Conservation (phyloP, 2,888 invertebrate genomes). For the Piscicola geometra region DNA sequence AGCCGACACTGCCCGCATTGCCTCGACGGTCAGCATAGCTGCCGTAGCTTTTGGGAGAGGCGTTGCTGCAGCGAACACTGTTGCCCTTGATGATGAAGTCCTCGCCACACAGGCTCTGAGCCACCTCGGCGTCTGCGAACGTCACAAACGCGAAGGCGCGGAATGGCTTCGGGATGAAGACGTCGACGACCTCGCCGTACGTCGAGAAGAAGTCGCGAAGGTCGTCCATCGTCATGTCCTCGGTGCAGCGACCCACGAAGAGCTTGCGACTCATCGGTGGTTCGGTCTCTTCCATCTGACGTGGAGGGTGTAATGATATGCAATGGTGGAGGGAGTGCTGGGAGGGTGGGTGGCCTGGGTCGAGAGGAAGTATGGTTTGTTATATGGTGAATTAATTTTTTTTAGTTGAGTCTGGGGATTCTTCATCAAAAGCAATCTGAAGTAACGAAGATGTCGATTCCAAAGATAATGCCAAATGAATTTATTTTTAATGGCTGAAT, state of each 20-base stretch:
- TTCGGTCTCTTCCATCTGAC: slow-evolving; percentile 50
- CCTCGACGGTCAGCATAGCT: slow-evolving; percentile 55
- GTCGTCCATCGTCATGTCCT: slow-evolving; percentile 84
- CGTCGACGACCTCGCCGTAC: slow-evolving; percentile 89
- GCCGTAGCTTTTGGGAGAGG: slow-evolving; percentile 50
- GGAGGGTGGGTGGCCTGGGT: too few species aligned
- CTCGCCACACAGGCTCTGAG: slow-evolving; percentile 82
- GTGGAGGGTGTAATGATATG: neutral
- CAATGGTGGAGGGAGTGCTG: neutral
- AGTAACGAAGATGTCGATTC: too few species aligned
- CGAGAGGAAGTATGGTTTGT: neutral
- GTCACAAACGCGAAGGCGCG: slow-evolving; percentile 72
- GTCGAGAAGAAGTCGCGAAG: slow-evolving; percentile 76
- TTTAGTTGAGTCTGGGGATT: too few species aligned
- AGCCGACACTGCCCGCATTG: neutral
- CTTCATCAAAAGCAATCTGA: too few species aligned
- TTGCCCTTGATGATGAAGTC: slow-evolving; percentile 89
- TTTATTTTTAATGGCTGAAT: too few species aligned
- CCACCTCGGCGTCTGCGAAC: slow-evolving; percentile 83
- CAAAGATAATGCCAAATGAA: too few species aligned
- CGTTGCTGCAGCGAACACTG: slow-evolving; percentile 60
- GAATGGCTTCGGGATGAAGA: slow-evolving; percentile 91
- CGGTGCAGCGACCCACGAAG: slow-evolving; percentile 88
- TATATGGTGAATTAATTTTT: too few species aligned
- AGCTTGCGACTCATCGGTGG: slow-evolving; percentile 67